Percentiles rank a stretch among this genome's conserved stretches.
These are phyloP conservation scores for Rotaria macrura DNA, from an alignment of 2,888 invertebrate species.

Conservation along the genomic window DNA sequence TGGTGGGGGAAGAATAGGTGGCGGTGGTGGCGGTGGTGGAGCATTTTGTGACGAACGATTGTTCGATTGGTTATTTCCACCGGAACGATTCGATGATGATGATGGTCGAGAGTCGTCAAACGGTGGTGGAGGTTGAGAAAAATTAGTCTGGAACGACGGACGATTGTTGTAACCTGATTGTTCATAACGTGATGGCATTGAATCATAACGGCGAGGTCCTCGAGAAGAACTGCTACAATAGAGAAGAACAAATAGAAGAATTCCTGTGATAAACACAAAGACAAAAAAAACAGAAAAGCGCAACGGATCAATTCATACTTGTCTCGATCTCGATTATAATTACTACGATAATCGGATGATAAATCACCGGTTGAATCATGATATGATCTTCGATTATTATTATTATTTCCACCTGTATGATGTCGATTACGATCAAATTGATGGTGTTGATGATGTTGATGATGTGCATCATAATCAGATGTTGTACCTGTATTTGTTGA, in stretches of 20 bases:
- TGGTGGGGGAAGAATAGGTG: background rate
- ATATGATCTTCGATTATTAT: background rate
- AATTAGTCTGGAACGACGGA: background rate
- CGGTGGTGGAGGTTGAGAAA: background rate
- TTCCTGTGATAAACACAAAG: too few species aligned
- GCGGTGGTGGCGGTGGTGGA: background rate
- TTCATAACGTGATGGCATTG: background rate
- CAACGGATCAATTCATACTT: too few species aligned
- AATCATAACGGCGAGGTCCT: background rate
- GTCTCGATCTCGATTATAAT: conserved; percentile 1
- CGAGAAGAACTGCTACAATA: background rate
- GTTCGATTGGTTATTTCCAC: background rate
- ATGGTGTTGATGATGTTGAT: background rate
- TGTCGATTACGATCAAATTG: background rate
- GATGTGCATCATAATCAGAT: background rate
- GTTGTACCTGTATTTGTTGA: conserved; percentile 16
- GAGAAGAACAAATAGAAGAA: too few species aligned
- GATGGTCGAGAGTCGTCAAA: background rate
- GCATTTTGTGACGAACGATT: background rate
- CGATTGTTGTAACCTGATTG: background rate
- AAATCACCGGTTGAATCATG: background rate
- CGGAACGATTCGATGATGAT: background rate
- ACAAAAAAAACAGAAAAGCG: too few species aligned
- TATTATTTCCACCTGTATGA: background rate
- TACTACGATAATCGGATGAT: background rate